Evolutionary conservation across 2,113 vertebrate species (phyloP).

Genomic region (Pica pica): DNA sequence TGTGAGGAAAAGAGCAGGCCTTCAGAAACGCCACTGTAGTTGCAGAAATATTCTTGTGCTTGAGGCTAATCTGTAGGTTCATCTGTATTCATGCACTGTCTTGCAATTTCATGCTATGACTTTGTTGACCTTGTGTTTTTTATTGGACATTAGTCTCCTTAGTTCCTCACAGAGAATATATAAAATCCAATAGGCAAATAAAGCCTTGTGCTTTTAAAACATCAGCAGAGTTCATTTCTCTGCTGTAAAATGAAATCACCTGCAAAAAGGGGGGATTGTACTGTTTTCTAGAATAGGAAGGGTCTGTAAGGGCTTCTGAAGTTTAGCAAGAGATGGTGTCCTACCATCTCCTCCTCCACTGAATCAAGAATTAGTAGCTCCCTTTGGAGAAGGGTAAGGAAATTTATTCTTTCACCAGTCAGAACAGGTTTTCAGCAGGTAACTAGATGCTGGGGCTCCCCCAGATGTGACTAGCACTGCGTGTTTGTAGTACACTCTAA

Average conservation of each 20-base stretch:
- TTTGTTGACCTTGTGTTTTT: not conserved
- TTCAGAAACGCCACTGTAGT: not conserved
- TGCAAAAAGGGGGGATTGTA: not conserved
- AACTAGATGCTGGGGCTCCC: not conserved
- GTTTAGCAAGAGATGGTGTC: not conserved
- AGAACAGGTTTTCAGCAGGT: not conserved
- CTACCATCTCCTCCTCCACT: not conserved
- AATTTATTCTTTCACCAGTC: not conserved
- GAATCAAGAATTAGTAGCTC: not conserved
- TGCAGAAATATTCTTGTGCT: not conserved
- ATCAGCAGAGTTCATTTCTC: not conserved
- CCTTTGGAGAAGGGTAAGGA: not conserved
- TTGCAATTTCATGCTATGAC: not conserved
- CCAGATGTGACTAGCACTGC: not conserved
- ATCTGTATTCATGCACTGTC: not conserved
- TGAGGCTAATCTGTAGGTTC: not conserved
- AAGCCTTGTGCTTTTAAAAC: not conserved
- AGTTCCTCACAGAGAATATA: not conserved
- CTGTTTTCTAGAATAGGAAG: not conserved
- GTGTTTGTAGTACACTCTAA: not conserved
- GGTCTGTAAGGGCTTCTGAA: not conserved
- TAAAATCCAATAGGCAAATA: not conserved
- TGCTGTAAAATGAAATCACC: not conserved
- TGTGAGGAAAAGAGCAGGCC: not conserved
- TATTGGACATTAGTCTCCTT: not conserved